Evolutionary conservation across 2,888 invertebrate genomes (phyloP).

Genomic region (Scelioninae gen. 1): DNA sequence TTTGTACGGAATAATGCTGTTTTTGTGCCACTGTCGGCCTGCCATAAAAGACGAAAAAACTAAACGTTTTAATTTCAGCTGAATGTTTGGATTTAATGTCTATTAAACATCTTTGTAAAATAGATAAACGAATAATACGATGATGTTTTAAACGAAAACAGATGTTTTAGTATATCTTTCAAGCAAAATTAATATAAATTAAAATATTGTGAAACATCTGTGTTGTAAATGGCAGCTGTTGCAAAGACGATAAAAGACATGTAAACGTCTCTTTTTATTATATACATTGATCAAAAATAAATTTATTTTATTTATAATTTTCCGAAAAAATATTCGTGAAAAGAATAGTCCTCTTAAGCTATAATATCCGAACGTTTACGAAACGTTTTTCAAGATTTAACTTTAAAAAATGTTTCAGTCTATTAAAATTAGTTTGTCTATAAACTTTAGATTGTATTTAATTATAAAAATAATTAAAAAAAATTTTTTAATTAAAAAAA

Average conservation of each 20-base stretch:
- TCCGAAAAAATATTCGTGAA: too few relatives aligned
- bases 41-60: conserved; percentile 31
- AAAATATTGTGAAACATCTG: conserved; percentile 54
- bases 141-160: conserved; percentile 41
- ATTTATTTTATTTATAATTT: too few relatives aligned
- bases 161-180: conserved; percentile 34
- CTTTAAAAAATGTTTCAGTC: too few relatives aligned
- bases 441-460: too few relatives aligned
- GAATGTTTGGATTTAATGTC: conserved; percentile 8
- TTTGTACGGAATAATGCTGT: conserved; percentile 12
- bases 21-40: conserved; percentile 27
- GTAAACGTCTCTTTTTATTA: conserved; percentile 7
- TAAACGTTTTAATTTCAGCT: conserved; percentile 39
- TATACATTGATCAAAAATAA: not conserved
- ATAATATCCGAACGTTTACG: too few relatives aligned
- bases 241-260: conserved; percentile 22
- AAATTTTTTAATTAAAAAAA: too few relatives aligned
- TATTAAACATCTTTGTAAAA: conserved; percentile 34
- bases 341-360: too few relatives aligned
- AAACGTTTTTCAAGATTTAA: too few relatives aligned
- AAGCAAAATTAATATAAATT: conserved; percentile 56
- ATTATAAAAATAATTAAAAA: too few relatives aligned
- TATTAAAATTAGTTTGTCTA: too few relatives aligned
- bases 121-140: conserved; percentile 29
- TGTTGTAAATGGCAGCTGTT: conserved; percentile 56